Evolutionary conservation across 2,797 vertebrate genomes (phyloP), one percentile per base, ranked within the genome.

Genomic region (Anguilla megastoma): DNA sequence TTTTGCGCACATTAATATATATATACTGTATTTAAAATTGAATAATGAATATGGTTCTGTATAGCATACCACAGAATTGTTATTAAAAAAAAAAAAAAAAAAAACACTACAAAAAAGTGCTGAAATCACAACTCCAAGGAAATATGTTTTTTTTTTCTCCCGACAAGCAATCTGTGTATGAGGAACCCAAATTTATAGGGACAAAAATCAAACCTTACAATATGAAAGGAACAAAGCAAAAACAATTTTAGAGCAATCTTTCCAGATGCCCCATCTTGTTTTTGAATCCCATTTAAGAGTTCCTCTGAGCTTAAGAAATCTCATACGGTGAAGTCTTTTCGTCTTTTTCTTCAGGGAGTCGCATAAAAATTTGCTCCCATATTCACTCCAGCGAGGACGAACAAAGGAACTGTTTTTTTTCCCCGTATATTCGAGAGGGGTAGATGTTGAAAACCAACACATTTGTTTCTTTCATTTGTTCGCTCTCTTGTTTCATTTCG

Each of bases 341-440:
- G 36, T 79, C 80, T 89, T 80, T 88, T 87, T 76, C 90, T 88
- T 90, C 89, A 86, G 74, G 86, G 80, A 60, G 30, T 88, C 89
- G 50, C 45, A 45, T 48, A 83, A 89, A 87, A 88, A 7, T 24
- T 54, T 90, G 87, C 87, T 94, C 93, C 91, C 93, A 45, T 95
- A 91, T 79, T 6, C 60, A 85, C 27, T 52, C 63, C 21, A n/a
- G 21, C 45, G 86, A 89, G 87, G 92, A 74, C 92, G 93, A 94
- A 92, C 90, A 91, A 93, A 95, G 94, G 93, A 94, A 94, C 14
- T 92, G 92, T 90, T 93, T 88, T 54, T 89, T 93, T 95, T 0
- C 41, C 41, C 93, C 88, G 90, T 89, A 85, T 91, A 90, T 93
- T 93, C 91, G 90, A 92, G 92, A 92, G 92, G 93, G 91, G 93